Evolutionary conservation across 2,888 invertebrate genomes (phyloP).

Genomic region (Hirtodrosophila duncani): DNA sequence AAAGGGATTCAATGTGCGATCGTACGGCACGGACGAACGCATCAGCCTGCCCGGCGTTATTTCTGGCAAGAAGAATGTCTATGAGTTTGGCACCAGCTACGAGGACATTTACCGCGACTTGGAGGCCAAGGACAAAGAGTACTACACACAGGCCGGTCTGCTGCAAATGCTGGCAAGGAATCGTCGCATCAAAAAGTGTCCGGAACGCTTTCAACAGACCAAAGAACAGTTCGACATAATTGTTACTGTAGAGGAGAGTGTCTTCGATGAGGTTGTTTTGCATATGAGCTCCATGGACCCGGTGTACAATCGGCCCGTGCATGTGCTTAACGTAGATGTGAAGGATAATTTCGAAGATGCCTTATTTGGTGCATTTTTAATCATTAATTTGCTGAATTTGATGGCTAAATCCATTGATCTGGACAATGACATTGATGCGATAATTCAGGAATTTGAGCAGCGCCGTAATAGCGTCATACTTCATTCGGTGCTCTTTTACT

Average conservation of each 20-base stretch:
- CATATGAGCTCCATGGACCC: slow-evolving; percentile 91
- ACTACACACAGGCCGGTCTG: slow-evolving; percentile 98
- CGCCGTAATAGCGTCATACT: slow-evolving; percentile 57
- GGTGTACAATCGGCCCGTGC: slow-evolving; percentile 91
- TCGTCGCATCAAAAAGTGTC: slow-evolving; percentile 93
- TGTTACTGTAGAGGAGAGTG: slow-evolving; percentile 97
- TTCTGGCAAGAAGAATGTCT: slow-evolving; percentile 95
- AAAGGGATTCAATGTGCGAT: slow-evolving; percentile 96
- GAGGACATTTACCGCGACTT: slow-evolving; percentile 97
- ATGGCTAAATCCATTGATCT: slow-evolving; percentile 56
- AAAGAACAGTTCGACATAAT: slow-evolving; percentile 96
- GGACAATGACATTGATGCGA: slow-evolving; percentile 62
- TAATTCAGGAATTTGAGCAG: slow-evolving; percentile 62
- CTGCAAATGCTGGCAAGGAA: slow-evolving; percentile 99
- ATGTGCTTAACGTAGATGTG: slow-evolving; percentile 98
- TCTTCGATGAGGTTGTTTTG: slow-evolving; percentile 98
- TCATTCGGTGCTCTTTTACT: slow-evolving; percentile 62
- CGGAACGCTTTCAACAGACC: slow-evolving; percentile 95
- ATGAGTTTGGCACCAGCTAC: slow-evolving; percentile 97
- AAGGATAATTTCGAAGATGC: slow-evolving; percentile 99
- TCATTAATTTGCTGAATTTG: slow-evolving; percentile 96
- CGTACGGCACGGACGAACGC: slow-evolving; percentile 95
- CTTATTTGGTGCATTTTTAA: slow-evolving; percentile 97
- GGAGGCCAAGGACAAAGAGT: slow-evolving; percentile 91
- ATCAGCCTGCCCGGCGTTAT: slow-evolving; percentile 98